A percentile compares a stretch with the other conserved stretches of the same genome.
phyloP scores from a whole-genome alignment of 2,888 invertebrate species.

The Mimas tiliae region DNA sequence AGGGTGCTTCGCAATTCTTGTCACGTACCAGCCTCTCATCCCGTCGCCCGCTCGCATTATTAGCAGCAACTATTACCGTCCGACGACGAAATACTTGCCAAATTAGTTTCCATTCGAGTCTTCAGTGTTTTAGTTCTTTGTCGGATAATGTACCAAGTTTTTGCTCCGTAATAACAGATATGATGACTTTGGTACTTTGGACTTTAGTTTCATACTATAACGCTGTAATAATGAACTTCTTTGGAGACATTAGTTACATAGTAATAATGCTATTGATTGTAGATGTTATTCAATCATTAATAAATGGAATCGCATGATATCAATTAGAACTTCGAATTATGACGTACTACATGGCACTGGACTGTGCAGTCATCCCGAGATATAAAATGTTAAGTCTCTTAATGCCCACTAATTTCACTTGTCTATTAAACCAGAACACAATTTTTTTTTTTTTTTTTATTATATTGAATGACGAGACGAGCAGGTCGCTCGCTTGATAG shows the following conservation, averaged over 20 bases:
- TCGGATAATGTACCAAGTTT: background rate
- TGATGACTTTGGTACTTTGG: background rate
- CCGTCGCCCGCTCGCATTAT: slow-evolving; percentile 74
- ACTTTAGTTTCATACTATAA: background rate
- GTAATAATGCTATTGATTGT: background rate
- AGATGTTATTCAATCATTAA: background rate
- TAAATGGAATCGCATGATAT: background rate
- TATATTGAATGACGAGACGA: too few relatives aligned
- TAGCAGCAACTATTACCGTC: slow-evolving; percentile 71
- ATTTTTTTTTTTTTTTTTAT: too few relatives aligned
- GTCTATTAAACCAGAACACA: too few relatives aligned
- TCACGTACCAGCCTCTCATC: slow-evolving; percentile 77
- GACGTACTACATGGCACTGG: too few relatives aligned
- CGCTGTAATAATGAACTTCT: background rate
- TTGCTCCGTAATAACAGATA: background rate
- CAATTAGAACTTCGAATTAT: too few relatives aligned
- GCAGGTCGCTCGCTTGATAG: too few relatives aligned
- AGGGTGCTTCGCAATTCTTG: slow-evolving; percentile 60
- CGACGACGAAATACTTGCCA: slow-evolving; percentile 17
- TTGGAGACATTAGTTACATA: background rate
- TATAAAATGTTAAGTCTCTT: too few relatives aligned
- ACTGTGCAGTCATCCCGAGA: too few relatives aligned
- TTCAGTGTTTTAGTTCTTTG: background rate
- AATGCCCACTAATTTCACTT: too few relatives aligned
- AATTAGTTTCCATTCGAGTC: slow-evolving; percentile 27